These are phyloP conservation scores for Gobio gobio DNA, from an alignment of 2,113 vertebrate genomes.

Conservation along the genomic window DNA sequence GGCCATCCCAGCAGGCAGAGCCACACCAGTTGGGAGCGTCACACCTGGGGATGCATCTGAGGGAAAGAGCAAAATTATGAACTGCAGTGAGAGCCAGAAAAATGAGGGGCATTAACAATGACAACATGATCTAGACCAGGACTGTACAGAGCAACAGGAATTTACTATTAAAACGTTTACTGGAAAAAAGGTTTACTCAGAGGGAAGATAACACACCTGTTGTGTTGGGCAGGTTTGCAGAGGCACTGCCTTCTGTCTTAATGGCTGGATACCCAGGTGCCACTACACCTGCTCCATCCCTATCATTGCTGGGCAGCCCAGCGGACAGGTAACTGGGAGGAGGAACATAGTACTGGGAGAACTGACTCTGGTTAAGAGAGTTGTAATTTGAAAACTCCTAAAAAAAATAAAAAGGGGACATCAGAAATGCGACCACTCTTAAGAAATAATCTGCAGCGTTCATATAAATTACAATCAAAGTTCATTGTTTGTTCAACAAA, in stretches of 20 bases:
- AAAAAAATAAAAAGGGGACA: not conserved
- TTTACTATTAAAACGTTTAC: not conserved
- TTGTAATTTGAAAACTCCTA: slow-evolving; percentile 93
- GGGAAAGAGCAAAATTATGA: not conserved
- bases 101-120: not conserved
- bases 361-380: slow-evolving; percentile 89
- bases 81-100: not conserved
- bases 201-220: slow-evolving; percentile 62
- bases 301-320: slow-evolving; percentile 74
- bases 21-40: slow-evolving; percentile 60
- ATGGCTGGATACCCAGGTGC: slow-evolving; percentile 76
- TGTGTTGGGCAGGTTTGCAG: slow-evolving; percentile 67
- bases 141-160: not conserved
- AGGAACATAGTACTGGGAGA: slow-evolving; percentile 87
- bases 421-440: not conserved
- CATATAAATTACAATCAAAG: not conserved
- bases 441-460: not conserved
- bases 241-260: slow-evolving; percentile 77
- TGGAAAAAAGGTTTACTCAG: not conserved
- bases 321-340: slow-evolving; percentile 84
- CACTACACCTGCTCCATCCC: slow-evolving; percentile 68
- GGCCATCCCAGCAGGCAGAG: slow-evolving; percentile 54
- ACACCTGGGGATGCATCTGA: slow-evolving; percentile 72
- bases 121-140: not conserved
- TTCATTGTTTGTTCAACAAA: not conserved